A percentile compares a stretch with the other conserved stretches of the same genome.
Conservation (phyloP, 2,113 vertebrate genomes). For the Odontesthes bonariensis region DNA sequence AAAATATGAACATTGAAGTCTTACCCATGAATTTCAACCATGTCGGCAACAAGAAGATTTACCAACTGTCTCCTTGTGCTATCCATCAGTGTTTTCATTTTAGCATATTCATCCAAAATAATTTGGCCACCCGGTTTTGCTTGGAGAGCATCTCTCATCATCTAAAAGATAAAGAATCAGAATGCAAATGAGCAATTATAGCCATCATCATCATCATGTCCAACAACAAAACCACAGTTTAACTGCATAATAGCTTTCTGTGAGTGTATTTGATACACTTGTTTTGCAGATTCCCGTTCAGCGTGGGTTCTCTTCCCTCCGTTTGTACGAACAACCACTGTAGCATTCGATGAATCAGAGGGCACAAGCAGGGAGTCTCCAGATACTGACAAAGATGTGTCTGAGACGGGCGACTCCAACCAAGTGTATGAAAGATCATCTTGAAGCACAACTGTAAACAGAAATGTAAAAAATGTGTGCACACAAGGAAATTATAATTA, state of each 20-base stretch:
- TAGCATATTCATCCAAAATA: conserved; percentile 22
- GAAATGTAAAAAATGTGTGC: background rate
- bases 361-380: background rate
- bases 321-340: too few relatives aligned
- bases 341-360: background rate
- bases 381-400: too few relatives aligned
- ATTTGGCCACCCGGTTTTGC: background rate
- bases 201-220: too few relatives aligned
- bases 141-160: conserved; percentile 19
- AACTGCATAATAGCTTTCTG: too few relatives aligned
- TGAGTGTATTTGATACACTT: too few relatives aligned
- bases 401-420: conserved; percentile 21
- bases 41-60: conserved; percentile 26
- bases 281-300: too few relatives aligned
- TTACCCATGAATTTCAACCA: conserved; percentile 31
- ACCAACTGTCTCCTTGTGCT: conserved; percentile 10
- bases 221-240: too few relatives aligned
- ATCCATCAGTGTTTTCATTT: conserved; percentile 13
- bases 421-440: too few relatives aligned
- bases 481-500: conserved; percentile 14
- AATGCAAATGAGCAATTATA: background rate
- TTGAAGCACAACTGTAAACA: conserved; percentile 17
- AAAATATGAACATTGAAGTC: background rate
- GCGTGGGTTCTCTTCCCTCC: too few relatives aligned
- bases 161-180: conserved; percentile 10